phyloP scores from a whole-genome alignment of 1,140 invertebrate genomes.

The Heterodera schachtii region DNA sequence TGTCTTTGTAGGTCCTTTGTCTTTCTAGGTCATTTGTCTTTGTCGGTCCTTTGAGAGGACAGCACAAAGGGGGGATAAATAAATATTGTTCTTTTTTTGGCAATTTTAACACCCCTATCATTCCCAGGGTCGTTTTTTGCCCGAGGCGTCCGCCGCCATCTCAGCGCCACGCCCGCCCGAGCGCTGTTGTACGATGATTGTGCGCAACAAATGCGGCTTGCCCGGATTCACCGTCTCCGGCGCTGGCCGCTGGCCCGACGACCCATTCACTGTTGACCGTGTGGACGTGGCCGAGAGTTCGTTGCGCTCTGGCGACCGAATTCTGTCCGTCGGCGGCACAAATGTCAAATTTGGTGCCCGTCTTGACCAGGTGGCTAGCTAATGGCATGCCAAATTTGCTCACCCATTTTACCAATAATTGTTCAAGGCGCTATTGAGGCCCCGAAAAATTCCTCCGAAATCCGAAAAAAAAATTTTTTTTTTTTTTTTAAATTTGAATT shows the following conservation, averaged over 20 bases:
- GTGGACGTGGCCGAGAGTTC: conserved; percentile 85
- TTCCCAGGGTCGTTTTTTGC: neutral
- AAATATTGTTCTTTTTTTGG: no score
- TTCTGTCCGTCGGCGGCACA: conserved; percentile 87
- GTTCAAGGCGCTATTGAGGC: no score
- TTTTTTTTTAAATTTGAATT: no score
- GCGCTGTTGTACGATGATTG: conserved; percentile 68
- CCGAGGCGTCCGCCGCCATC: neutral
- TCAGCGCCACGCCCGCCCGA: conserved; percentile 22
- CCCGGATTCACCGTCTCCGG: conserved; percentile 69
- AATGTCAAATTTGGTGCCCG: conserved; percentile 81
- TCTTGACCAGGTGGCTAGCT: conserved; percentile 79
- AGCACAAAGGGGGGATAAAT: no score
- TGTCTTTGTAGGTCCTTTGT: no score
- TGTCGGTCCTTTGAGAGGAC: no score
- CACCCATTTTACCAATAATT: no score
- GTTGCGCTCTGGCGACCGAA: conserved; percentile 88
- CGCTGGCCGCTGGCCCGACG: conserved; percentile 68
- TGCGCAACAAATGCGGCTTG: conserved; percentile 29
- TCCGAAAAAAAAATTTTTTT: no score
- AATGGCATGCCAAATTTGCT: no score
- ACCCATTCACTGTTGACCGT: conserved; percentile 21
- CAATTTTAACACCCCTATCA: no score
- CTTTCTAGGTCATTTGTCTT: no score
- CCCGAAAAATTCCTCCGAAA: no score